A percentile compares a stretch with the other conserved stretches of the same genome.
phyloP scores from a whole-genome alignment of 2,113 vertebrate genomes.

The Rynchops niger region DNA sequence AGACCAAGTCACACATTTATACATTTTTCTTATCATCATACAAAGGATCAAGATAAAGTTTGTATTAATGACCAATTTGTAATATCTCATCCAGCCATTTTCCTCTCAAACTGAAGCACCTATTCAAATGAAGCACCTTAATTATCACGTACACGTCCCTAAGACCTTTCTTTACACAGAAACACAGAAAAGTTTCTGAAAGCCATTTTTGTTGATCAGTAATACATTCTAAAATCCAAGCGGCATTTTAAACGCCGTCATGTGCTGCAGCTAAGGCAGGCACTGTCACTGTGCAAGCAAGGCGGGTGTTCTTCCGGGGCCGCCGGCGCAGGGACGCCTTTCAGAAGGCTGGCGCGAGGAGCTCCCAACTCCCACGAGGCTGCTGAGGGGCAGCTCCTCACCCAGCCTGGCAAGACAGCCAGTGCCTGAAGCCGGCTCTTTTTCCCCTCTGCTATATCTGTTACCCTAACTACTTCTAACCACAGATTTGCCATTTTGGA shows the following conservation, averaged over 20 bases:
- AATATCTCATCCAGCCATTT: not conserved
- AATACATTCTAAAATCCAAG: not conserved
- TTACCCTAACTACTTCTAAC: not conserved
- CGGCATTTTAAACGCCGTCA: not conserved
- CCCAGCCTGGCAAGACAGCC: too few species aligned
- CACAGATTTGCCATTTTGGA: not conserved
- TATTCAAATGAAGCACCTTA: not conserved
- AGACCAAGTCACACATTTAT: not conserved
- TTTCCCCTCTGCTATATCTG: fast-evolving
- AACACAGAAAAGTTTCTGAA: not conserved
- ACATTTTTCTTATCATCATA: not conserved
- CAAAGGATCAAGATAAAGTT: not conserved
- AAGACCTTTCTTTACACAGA: not conserved
- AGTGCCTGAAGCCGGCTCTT: too few species aligned
- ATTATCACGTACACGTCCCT: not conserved
- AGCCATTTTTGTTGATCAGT: not conserved
- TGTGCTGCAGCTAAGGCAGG: not conserved
- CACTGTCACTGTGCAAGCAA: fast-evolving
- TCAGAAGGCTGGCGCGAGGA: not conserved
- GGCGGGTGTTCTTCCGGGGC: not conserved
- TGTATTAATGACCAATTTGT: not conserved
- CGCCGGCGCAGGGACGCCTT: not conserved
- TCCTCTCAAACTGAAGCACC: not conserved
- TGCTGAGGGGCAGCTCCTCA: not conserved
- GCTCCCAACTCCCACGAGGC: not conserved